Evolutionary conservation across 2,888 invertebrate species (phyloP), one percentile per base, ranked within the genome.

Genomic region (Drosophila ustulata): DNA sequence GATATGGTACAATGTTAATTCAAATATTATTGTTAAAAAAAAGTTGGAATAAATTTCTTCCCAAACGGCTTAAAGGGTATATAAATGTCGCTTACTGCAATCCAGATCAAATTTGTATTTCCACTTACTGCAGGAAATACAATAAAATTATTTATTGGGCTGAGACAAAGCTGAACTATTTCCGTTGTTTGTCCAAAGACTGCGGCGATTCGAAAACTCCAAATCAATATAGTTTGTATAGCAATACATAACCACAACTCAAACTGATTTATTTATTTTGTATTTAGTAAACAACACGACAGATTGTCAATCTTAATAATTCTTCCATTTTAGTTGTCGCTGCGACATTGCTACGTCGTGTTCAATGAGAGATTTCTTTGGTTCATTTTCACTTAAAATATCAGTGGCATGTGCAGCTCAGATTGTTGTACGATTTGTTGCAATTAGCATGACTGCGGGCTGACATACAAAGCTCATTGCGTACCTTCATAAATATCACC

Each of bases 401-500:
- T 9, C 4, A 9, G 5, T 28, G 28, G 47, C 9, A 32, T 46
- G 55, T 57, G 46, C 47, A 58, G 47, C 3, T 49, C 11, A 26
- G n/a, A 11, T 58, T 37, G 41, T 46, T 72, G 39, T 34, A 70
- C 37, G 58, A 55, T 46, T 77, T 58, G 51, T 57, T 26, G 53
- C 53, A 47, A 66, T 65, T 72, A 53, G 52, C 52, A 56, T 56
- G 32, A 23, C 49, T 26, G 51, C 51, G 25, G 55, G 56, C 67
- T 47, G 56, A 58, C 70, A 78, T 53, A 62, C 56, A 41, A 56
- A 52, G 49, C 68, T 70, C 74, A 66, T 71, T 62, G 66, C 58
- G n/a, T 58, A 63, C 51, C 51, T 53, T 61, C 55, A 71, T 75
- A 66, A 75, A 67, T 61, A 85, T 82, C 68, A 77, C 77, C 75